phyloP scores from a whole-genome alignment of 1,140 invertebrate species.

The Saccostrea cuccullata region DNA sequence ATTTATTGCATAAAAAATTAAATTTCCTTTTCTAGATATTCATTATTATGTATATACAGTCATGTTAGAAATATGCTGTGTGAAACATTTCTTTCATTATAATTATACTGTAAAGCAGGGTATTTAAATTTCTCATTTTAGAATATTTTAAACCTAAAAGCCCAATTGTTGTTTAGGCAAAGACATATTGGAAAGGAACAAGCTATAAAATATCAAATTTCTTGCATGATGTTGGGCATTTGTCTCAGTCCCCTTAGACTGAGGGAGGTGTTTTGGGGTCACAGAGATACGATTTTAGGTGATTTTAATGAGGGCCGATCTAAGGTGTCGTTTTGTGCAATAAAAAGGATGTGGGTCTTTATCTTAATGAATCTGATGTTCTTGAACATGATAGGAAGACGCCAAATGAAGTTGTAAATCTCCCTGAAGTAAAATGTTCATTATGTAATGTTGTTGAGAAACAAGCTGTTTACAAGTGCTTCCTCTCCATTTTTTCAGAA shows the following conservation, averaged over 20 bases:
- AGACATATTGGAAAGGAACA: background rate
- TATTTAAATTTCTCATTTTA: too few relatives aligned
- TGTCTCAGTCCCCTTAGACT: background rate
- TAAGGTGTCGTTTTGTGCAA: background rate
- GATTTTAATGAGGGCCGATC: background rate
- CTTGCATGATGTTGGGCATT: background rate
- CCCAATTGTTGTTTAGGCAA: background rate
- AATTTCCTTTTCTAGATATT: too few relatives aligned
- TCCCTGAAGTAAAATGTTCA: background rate
- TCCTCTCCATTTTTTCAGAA: background rate
- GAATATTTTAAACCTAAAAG: too few relatives aligned
- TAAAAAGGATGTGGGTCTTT: background rate
- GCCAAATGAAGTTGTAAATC: slow-evolving; percentile 31
- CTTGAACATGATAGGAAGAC: slow-evolving; percentile 35
- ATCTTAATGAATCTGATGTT: slow-evolving; percentile 18
- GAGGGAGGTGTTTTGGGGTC: background rate
- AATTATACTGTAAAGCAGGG: too few relatives aligned
- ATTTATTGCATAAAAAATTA: too few relatives aligned
- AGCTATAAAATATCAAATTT: slow-evolving; percentile 5
- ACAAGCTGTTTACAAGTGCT: slow-evolving; percentile 20
- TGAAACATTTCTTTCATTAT: too few relatives aligned
- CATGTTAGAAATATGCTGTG: too few relatives aligned
- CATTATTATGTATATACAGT: too few relatives aligned
- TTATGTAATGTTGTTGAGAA: slow-evolving; percentile 15
- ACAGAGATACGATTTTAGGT: background rate